Percentiles rank a stretch among this genome's conserved stretches.
phyloP scores from a whole-genome alignment of 2,797 vertebrate species.

The Myotis myotis region DNA sequence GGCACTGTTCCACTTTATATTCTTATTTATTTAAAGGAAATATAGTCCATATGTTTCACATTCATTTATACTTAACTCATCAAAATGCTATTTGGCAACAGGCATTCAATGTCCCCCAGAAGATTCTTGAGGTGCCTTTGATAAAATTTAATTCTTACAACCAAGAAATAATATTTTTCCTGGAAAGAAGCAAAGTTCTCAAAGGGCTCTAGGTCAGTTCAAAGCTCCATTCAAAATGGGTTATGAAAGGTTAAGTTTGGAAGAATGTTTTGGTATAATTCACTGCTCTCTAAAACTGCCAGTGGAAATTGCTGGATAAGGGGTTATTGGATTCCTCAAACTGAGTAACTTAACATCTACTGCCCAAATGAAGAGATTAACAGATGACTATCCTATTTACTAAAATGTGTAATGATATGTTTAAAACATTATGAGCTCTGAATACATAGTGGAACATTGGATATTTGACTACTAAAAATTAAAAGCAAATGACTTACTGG shows the following conservation, averaged over 20 bases:
- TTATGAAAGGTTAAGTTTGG: slow-evolving; percentile 17
- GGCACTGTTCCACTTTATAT: slow-evolving; percentile 48
- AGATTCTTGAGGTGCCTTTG: slow-evolving; percentile 47
- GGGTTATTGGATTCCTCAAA: not conserved
- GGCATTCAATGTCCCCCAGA: slow-evolving; percentile 31
- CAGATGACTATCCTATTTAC: not conserved
- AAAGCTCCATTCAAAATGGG: slow-evolving; percentile 14
- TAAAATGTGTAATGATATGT: not conserved
- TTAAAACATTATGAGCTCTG: not conserved
- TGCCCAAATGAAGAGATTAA: not conserved
- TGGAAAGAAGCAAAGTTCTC: slow-evolving; percentile 43
- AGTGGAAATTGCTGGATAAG: not conserved
- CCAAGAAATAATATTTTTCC: slow-evolving; percentile 10
- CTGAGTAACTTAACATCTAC: not conserved
- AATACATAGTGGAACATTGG: not conserved
- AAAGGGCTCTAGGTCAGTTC: slow-evolving; percentile 7
- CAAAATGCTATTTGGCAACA: slow-evolving; percentile 47
- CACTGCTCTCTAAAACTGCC: not conserved
- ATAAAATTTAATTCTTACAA: slow-evolving; percentile 57
- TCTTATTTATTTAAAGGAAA: slow-evolving; percentile 68
- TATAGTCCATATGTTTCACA: slow-evolving; percentile 44
- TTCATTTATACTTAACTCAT: slow-evolving; percentile 60
- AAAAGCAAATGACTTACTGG: slow-evolving; percentile 10
- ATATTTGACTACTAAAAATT: slow-evolving; percentile 21
- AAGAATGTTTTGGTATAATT: not conserved